phyloP scores from a whole-genome alignment of 2,888 invertebrate species.

The Agrochola macilenta region DNA sequence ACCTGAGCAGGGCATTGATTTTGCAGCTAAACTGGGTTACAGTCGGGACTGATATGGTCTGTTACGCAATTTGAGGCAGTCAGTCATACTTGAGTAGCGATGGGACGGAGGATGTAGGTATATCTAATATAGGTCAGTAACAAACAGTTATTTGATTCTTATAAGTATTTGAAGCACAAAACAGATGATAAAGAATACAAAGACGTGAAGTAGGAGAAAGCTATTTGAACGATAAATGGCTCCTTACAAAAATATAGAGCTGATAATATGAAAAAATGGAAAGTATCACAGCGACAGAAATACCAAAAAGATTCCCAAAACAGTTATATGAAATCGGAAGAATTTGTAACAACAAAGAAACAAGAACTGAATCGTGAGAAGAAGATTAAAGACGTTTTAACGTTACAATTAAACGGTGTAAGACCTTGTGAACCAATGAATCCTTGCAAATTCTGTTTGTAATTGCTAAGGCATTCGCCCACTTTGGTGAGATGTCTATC shows the following conservation, averaged over 20 bases:
- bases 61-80: constrained; percentile 66
- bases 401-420: constrained; percentile 43
- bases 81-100: constrained; percentile 60
- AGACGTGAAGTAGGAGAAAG: background rate
- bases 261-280: background rate
- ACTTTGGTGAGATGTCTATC: constrained; percentile 65
- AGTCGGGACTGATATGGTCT: constrained; percentile 51
- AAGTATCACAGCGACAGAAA: background rate
- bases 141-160: background rate
- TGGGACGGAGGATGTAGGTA: constrained; percentile 9
- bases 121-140: constrained; percentile 19
- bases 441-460: constrained; percentile 65
- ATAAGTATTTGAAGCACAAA: background rate
- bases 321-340: constrained; percentile 36
- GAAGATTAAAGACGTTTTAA: constrained; percentile 34
- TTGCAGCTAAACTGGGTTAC: constrained; percentile 62
- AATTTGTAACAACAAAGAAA: constrained; percentile 20
- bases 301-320: constrained; percentile 34
- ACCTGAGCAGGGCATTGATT: constrained; percentile 60
- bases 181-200: background rate
- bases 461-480: constrained; percentile 70
- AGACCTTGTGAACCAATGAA: constrained; percentile 78
- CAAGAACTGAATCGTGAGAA: constrained; percentile 48
- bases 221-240: background rate
- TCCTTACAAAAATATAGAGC: background rate